Base-by-base conservation (phyloP, 2,113 vertebrate genomes). In the Burhinus bistriatus region DNA sequence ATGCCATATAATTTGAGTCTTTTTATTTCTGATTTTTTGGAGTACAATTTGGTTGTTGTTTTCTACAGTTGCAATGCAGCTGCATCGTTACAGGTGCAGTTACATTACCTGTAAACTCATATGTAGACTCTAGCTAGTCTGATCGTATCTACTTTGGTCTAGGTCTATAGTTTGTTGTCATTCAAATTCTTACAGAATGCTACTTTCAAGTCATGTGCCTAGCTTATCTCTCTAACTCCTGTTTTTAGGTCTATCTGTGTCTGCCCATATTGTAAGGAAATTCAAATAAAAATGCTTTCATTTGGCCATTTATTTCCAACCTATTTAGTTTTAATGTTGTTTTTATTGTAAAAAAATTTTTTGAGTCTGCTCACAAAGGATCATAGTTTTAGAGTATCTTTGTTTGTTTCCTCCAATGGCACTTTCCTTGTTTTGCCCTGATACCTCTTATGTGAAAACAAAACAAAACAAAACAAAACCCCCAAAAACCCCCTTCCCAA, bases 401-500 rank as follows among this genome's bases (percentile, higher is more conserved):
- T 75, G 32, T 21, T 54, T 55, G 9, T 45, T 81, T 87, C 23
- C 22, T 80, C 19, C 49, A 42, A 45, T 22, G 49, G 6, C 29
- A 15, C 38, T 77, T 81, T 59, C 20, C 12, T 36, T 72, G 6
- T 55, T 55, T 72, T 42, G 12, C 6, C 30, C 15, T 52, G 32
- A 13, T 38, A 22, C 6, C 14, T 77, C 19, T 42, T 55, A 51
- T 3, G 1, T 55, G 20, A 12, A 19, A 25, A 36, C n/a, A 54
- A 11, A 34, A 16, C 7, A 42, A 14, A 27, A 34, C 27, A 34
- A 19, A 0, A 1, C 29, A 59, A 65, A 76, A 7, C 12, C 32
- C 12, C 57, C n/a, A n/a, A 20, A 15, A 12, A 21, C 15, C 11
- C 17, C 25, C 25, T 42, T 3, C 9, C 0, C 0, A 45, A 57